Percentiles rank a stretch among this genome's conserved stretches.
These are phyloP conservation scores for Mythimna loreyi DNA, from an alignment of 2,888 invertebrate genomes.

Conservation along the genomic window DNA sequence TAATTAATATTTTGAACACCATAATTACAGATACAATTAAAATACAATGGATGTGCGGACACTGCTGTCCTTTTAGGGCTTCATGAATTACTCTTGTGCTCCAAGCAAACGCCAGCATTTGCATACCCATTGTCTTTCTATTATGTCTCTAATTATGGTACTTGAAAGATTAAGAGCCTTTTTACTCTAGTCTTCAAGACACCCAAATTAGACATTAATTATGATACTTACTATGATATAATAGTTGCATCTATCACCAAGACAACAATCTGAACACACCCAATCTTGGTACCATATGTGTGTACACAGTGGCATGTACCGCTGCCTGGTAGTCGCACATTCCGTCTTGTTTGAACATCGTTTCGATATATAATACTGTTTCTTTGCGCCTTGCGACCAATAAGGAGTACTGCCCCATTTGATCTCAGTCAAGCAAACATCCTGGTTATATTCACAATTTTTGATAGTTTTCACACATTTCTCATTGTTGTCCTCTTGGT, in stretches of 20 bases:
- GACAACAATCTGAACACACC: constrained; percentile 98
- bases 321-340: constrained; percentile 93
- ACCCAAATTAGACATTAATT: too few species aligned
- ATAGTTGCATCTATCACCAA: constrained; percentile 98
- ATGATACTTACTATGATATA: constrained; percentile 96
- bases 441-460: constrained; percentile 96
- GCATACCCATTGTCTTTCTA: too few species aligned
- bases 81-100: too few species aligned
- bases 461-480: constrained; percentile 98
- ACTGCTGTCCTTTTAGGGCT: too few species aligned
- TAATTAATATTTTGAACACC: too few species aligned
- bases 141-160: too few species aligned
- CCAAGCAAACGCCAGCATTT: too few species aligned
- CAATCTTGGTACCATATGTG: constrained; percentile 99
- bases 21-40: too few species aligned
- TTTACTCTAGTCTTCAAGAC: too few species aligned
- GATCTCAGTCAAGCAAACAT: constrained; percentile 96
- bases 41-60: too few species aligned
- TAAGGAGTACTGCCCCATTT: constrained; percentile 99
- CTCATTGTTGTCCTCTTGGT: constrained; percentile 97
- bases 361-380: constrained; percentile 98
- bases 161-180: too few species aligned
- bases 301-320: constrained; percentile 95
- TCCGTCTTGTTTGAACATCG: constrained; percentile 95
- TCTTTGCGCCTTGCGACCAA: constrained; percentile 97